phyloP scores from a whole-genome alignment of 2,888 invertebrate genomes.

The Drosophila suboccidentalis region DNA sequence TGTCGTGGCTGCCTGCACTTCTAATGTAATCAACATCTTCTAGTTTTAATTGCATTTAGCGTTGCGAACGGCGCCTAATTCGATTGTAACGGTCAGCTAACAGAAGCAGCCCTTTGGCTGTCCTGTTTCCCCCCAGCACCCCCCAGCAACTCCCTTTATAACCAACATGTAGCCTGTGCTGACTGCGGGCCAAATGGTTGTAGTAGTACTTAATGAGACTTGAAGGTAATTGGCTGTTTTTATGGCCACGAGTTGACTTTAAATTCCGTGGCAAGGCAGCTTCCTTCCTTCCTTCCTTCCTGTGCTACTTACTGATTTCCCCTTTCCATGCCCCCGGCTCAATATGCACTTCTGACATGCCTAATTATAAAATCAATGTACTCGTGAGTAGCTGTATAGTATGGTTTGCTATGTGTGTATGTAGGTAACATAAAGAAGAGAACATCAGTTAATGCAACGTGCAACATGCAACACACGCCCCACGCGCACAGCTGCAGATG shows the following conservation, averaged over 20 bases:
- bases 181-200: conserved; percentile 45
- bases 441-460: conserved; percentile 16
- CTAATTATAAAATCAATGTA: conserved; percentile 77
- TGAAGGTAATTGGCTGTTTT: conserved; percentile 77
- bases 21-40: conserved; percentile 78
- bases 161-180: background rate
- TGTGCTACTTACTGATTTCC: background rate
- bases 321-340: background rate
- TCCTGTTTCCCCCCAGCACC: background rate
- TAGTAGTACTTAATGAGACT: conserved; percentile 76
- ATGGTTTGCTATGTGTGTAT: background rate
- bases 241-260: conserved; percentile 73
- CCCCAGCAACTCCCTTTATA: background rate
- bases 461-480: conserved; percentile 18
- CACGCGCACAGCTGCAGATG: conserved; percentile 8
- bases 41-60: conserved; percentile 81
- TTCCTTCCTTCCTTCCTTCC: conserved; percentile 19
- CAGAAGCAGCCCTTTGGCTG: conserved; percentile 53
- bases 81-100: conserved; percentile 77
- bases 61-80: conserved; percentile 69
- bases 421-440: conserved; percentile 1
- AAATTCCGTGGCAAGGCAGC: conserved; percentile 47
- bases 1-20: conserved; percentile 63
- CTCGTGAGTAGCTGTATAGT: conserved; percentile 44
- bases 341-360: conserved; percentile 39